Evolutionary conservation across 1,140 invertebrate genomes (phyloP).

Genomic region (Drosophila lini): DNA sequence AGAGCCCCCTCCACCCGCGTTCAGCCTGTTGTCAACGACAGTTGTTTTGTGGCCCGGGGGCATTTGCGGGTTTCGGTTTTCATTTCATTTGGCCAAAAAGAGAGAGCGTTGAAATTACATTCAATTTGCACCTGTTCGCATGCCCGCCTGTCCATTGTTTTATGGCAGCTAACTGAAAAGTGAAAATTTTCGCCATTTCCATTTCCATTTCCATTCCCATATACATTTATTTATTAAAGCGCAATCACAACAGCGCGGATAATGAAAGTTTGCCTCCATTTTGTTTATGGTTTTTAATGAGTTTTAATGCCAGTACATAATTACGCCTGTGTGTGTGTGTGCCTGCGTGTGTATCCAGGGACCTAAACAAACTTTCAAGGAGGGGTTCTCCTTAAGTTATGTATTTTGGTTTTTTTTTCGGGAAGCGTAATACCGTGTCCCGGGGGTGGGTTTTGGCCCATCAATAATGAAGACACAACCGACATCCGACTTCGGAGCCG

Average conservation of each 20-base stretch:
- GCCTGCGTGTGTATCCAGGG: slow-evolving; percentile 24
- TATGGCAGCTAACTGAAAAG: slow-evolving; percentile 8
- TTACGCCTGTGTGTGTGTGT: slow-evolving; percentile 5
- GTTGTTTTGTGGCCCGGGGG: slow-evolving; percentile 59
- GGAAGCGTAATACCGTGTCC: neutral
- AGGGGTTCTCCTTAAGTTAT: neutral
- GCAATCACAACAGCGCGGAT: slow-evolving; percentile 58
- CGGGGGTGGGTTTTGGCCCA: slow-evolving; percentile 34
- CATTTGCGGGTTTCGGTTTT: slow-evolving; percentile 60
- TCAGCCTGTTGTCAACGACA: slow-evolving; percentile 63
- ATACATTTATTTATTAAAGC: slow-evolving; percentile 50
- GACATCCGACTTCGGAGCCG: slow-evolving; percentile 23
- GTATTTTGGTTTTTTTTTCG: slow-evolving; percentile 2
- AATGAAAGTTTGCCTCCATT: slow-evolving; percentile 54
- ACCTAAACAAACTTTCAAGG: slow-evolving; percentile 24
- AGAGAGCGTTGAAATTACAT: slow-evolving; percentile 63
- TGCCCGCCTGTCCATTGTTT: slow-evolving; percentile 22
- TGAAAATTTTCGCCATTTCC: slow-evolving; percentile 41
- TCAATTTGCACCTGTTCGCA: slow-evolving; percentile 71
- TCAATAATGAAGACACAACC: slow-evolving; percentile 46
- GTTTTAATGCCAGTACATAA: slow-evolving; percentile 46
- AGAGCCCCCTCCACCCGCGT: neutral
- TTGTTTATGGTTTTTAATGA: slow-evolving; percentile 74
- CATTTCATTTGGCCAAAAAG: slow-evolving; percentile 39
- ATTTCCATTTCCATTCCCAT: slow-evolving; percentile 55